A percentile compares a stretch with the other conserved stretches of the same genome.
These are phyloP conservation scores for Copsychus sechellarum DNA, from an alignment of 2,113 vertebrate species.

Conservation along the genomic window DNA sequence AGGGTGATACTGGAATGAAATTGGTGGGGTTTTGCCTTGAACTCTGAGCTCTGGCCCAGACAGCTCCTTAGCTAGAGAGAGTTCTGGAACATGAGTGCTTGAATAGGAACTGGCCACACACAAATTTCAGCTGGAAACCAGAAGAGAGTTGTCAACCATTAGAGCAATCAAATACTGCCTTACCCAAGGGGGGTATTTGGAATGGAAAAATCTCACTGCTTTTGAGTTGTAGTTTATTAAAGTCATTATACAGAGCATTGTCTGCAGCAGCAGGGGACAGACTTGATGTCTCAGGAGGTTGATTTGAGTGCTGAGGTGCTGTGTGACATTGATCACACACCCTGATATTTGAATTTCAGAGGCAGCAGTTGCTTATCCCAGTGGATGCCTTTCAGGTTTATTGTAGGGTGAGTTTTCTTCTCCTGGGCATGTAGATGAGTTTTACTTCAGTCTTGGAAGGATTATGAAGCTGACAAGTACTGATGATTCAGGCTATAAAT, in stretches of 20 bases:
- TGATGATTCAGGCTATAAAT: neutral
- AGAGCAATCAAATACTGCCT: neutral
- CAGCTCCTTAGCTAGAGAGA: neutral
- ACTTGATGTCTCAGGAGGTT: conserved; percentile 7
- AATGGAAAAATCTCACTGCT: neutral
- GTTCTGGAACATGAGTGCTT: neutral
- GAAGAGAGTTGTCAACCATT: neutral
- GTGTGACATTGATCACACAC: conserved; percentile 13
- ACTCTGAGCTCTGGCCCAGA: neutral
- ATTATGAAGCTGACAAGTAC: neutral
- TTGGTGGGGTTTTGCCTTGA: neutral
- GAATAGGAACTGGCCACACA: neutral
- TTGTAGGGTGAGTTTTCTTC: conserved; percentile 23
- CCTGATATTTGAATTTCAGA: conserved; percentile 45
- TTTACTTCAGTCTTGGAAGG: neutral
- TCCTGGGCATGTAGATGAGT: conserved; percentile 11
- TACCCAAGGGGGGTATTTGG: neutral
- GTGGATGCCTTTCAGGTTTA: neutral
- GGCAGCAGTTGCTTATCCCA: neutral
- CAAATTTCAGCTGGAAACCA: neutral
- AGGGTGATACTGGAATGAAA: neutral
- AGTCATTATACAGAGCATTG: neutral
- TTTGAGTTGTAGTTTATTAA: neutral
- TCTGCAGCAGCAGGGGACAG: neutral
- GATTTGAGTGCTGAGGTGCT: neutral